Base-by-base conservation (phyloP, 2,888 invertebrate genomes). In the Balanococcus diminutus region DNA sequence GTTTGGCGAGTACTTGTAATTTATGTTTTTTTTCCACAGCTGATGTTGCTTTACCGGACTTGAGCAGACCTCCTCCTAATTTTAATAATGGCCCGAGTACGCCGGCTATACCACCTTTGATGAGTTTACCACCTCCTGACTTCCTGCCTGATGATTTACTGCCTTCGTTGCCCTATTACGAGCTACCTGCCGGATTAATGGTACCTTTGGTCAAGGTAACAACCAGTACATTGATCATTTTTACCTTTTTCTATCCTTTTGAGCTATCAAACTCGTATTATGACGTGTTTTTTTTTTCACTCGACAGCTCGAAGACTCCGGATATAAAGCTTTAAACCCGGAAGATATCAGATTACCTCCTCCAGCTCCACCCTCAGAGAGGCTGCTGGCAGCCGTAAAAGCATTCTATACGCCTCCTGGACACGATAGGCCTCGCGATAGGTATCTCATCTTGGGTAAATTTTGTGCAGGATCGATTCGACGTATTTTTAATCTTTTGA, bases 131-230 rank as follows among this genome's bases (percentile, higher is more conserved):
- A 1, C 90, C 90, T 83, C 89, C 90, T 61, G 90, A 91, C 72
- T 89, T 90, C 31, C 88, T 89, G 2, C 90, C 92, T 84, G 95
- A 96, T 88, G 96, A 96, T 87, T 91, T 96, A 88, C 93, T 96
- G 91, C 98, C 98, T 32, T 94, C 95, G 32, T 95, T 96, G 88
- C 98, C 98, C 82, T 99, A 99, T 90, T 99, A 95, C 90, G 98
- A 99, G 90, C 92, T 99, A 87, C 99, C 99, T 1, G 98, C 99
- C 86, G 99, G 98, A 75, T 92, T 99, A 25, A 98, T 99, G 95
- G 98, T 98, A 86, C 97, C 98, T n/a, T 92, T 98, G 16, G 96
- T 99, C 87, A 96, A 95, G 92, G 94, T 95, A 90, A 90, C 89
- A 31, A 81, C 2, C 42, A 32, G 36, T 82, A 16, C 19, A 51